phyloP scores from a whole-genome alignment of 1,140 invertebrate species.

The Charaxes varanes region DNA sequence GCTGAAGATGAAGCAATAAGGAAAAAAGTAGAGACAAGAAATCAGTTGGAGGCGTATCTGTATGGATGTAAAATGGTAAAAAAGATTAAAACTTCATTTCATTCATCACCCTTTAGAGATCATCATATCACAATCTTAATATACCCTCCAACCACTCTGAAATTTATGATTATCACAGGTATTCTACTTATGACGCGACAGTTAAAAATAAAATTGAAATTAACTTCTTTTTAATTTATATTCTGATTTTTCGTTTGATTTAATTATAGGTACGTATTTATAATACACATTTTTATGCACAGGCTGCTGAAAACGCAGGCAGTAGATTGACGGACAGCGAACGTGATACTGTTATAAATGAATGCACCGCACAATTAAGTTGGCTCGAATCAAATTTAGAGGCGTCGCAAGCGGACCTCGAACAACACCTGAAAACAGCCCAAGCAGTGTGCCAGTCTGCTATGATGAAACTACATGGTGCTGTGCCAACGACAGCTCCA shows the following conservation, averaged over 20 bases:
- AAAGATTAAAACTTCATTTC: neutral
- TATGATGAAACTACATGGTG: constrained; percentile 85
- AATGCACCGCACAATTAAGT: constrained; percentile 73
- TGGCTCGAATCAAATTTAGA: constrained; percentile 79
- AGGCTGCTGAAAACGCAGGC: constrained; percentile 80
- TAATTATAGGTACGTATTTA: neutral
- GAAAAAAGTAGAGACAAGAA: constrained; percentile 81
- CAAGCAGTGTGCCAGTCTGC: constrained; percentile 82
- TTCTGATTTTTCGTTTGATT: no score
- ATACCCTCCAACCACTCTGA: no score
- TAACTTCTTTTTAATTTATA: no score
- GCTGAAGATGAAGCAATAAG: constrained; percentile 80
- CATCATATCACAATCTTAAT: no score
- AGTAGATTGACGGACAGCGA: constrained; percentile 77
- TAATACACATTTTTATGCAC: no score
- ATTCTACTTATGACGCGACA: no score
- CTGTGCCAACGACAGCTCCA: constrained; percentile 72
- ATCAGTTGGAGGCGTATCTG: constrained; percentile 88
- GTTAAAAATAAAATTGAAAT: no score
- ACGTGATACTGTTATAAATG: constrained; percentile 75
- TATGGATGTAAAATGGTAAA: constrained; percentile 85
- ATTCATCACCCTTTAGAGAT: no score
- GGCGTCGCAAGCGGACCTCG: constrained; percentile 86
- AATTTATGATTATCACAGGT: no score
- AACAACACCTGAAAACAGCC: constrained; percentile 82